Conservation (phyloP, 2,113 vertebrate species). For the Empidonax alnorum region DNA sequence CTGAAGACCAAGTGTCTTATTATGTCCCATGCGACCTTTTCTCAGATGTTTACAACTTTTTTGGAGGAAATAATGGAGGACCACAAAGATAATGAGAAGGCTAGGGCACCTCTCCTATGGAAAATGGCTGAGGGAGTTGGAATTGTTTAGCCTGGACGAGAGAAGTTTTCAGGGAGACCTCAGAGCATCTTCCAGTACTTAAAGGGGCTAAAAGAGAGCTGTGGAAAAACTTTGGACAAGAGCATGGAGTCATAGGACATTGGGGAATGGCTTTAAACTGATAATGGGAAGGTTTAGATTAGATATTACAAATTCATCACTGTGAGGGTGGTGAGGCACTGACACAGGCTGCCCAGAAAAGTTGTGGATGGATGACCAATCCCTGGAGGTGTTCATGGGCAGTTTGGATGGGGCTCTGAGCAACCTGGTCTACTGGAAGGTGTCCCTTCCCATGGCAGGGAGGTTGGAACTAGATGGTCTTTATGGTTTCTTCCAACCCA, state of each 20-base stretch:
- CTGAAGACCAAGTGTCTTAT: background rate
- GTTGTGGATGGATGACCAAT: background rate
- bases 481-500: background rate
- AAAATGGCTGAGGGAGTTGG: background rate
- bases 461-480: rapidly evolving
- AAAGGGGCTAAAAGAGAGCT: background rate
- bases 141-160: background rate
- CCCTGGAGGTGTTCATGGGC: background rate
- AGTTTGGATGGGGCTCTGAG: background rate
- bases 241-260: background rate
- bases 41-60: background rate
- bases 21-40: background rate
- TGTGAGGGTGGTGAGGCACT: background rate
- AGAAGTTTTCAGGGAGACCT: background rate
- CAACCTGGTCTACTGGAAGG: background rate
- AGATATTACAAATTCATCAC: background rate
- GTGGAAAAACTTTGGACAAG: background rate
- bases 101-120: background rate
- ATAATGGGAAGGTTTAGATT: background rate
- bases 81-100: background rate
- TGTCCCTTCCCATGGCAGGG: too few relatives aligned
- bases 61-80: background rate
- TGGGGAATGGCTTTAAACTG: background rate
- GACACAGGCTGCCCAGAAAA: background rate
- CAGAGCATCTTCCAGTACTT: background rate